A percentile compares a stretch with the other conserved stretches of the same genome.
Evolutionary conservation across 2,888 invertebrate species (phyloP).

Genomic region (Carterocephalus palaemon): DNA sequence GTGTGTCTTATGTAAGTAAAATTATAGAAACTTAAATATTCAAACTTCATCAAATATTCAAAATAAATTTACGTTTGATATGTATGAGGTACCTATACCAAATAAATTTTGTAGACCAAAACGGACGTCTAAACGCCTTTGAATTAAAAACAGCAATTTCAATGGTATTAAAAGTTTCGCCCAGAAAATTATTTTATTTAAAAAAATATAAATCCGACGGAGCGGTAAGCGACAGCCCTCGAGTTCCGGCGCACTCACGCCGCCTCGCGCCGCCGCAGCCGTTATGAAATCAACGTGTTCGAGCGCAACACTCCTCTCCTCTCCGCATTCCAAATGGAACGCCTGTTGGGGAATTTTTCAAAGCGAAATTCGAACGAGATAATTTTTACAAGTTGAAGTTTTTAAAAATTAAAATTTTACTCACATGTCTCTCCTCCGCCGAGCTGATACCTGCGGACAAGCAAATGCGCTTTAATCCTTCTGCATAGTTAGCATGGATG

Average conservation of each 20-base stretch:
- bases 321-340: slow-evolving; percentile 70
- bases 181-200: too few relatives aligned
- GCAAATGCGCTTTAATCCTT: slow-evolving; percentile 13
- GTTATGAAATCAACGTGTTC: slow-evolving; percentile 79
- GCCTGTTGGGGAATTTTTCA: slow-evolving; percentile 64
- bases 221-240: slow-evolving; percentile 2
- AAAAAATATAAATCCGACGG: too few relatives aligned
- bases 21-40: too few relatives aligned
- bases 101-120: not conserved
- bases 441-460: slow-evolving; percentile 74
- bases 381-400: slow-evolving; percentile 65
- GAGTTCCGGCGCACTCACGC: slow-evolving; percentile 1
- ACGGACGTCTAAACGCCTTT: not conserved
- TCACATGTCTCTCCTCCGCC: slow-evolving; percentile 76
- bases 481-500: too few relatives aligned
- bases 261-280: slow-evolving; percentile 29
- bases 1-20: too few relatives aligned
- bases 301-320: slow-evolving; percentile 68
- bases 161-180: too few relatives aligned
- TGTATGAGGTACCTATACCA: too few relatives aligned
- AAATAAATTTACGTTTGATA: too few relatives aligned
- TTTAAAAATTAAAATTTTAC: slow-evolving; percentile 47
- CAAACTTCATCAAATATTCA: too few relatives aligned
- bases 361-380: slow-evolving; percentile 51
- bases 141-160: too few relatives aligned